Conservation (phyloP, 2,113 vertebrate genomes). For the Struthio camelus region DNA sequence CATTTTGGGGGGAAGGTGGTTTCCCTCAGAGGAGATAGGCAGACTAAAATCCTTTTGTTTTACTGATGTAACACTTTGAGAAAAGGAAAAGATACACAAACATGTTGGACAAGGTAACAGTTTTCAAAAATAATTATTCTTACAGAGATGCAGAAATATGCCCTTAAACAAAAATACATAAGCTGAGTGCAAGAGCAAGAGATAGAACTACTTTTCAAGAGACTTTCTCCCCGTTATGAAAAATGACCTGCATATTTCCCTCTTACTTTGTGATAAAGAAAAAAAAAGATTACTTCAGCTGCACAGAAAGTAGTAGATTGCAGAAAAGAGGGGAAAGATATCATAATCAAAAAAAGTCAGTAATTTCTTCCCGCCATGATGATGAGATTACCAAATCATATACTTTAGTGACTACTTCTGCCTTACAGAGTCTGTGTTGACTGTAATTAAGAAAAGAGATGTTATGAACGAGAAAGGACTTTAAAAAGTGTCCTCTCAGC, state of each 20-base stretch:
- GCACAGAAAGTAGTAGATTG: not conserved
- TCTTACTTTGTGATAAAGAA: not conserved
- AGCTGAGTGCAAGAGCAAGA: not conserved
- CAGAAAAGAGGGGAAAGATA: not conserved
- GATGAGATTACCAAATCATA: not conserved
- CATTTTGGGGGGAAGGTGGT: not conserved
- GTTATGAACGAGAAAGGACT: not conserved
- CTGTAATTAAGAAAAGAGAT: not conserved
- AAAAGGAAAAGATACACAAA: not conserved
- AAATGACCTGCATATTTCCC: not conserved
- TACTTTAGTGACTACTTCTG: not conserved
- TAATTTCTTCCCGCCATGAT: no score
- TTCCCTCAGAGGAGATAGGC: fast-evolving
- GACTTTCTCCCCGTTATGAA: not conserved
- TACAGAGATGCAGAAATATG: not conserved
- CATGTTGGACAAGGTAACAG: not conserved
- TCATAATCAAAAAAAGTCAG: not conserved
- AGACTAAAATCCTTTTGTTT: not conserved
- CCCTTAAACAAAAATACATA: not conserved
- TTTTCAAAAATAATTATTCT: not conserved
- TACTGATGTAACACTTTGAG: not conserved
- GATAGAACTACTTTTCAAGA: not conserved
- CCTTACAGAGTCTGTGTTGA: not conserved
- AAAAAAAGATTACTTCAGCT: not conserved
- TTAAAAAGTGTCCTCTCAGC: not conserved